phyloP scores from a whole-genome alignment of 2,888 invertebrate species.

The Aleiodes leptofemur region DNA sequence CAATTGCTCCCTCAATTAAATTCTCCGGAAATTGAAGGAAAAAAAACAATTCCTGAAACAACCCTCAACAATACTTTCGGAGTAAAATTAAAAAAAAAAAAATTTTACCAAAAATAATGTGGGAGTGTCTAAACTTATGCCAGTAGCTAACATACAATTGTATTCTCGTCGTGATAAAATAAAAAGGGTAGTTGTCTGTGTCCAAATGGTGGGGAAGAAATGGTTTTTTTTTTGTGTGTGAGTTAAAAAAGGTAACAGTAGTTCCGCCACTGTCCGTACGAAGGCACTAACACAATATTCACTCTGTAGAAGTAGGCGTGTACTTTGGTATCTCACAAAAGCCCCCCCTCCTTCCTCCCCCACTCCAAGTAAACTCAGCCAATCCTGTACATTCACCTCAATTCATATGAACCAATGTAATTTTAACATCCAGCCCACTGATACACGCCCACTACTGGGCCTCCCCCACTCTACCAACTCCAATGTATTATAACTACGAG shows the following conservation, averaged over 20 bases:
- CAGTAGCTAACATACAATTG: constrained; percentile 5
- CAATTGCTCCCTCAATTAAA: too few relatives aligned
- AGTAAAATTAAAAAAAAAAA: background rate
- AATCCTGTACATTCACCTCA: constrained; percentile 54
- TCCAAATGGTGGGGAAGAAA: constrained; percentile 37
- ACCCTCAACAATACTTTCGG: too few relatives aligned
- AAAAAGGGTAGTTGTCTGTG: constrained; percentile 3
- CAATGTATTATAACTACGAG: constrained; percentile 23
- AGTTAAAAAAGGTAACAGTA: constrained; percentile 40
- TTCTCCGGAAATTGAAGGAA: background rate
- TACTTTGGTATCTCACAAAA: constrained; percentile 51
- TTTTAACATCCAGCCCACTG: constrained; percentile 36
- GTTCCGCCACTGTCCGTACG: constrained; percentile 51
- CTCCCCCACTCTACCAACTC: constrained; percentile 64
- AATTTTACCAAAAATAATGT: background rate
- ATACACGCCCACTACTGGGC: constrained; percentile 65
- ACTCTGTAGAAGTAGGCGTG: constrained; percentile 54
- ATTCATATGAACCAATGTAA: background rate
- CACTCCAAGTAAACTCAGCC: constrained; percentile 55
- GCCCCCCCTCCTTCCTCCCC: constrained; percentile 51
- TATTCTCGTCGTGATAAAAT: background rate
- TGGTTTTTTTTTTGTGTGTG: constrained; percentile 30
- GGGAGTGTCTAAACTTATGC: background rate
- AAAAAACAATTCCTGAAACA: too few relatives aligned
- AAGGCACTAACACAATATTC: constrained; percentile 36